Conservation (phyloP, 2,888 invertebrate species). For the Diloba caeruleocephala region DNA sequence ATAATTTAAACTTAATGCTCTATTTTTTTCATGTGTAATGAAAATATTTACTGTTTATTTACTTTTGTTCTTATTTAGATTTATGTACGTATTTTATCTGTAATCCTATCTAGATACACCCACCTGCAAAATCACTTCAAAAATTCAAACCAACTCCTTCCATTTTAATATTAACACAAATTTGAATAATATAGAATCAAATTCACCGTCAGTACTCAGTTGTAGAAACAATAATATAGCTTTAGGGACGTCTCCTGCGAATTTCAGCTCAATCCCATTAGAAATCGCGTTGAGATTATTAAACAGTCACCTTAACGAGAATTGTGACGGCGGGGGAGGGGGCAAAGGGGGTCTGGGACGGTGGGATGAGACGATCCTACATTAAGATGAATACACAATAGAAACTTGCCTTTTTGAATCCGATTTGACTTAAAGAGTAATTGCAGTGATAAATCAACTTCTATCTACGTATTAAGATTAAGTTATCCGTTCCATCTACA, state of each 20-base stretch:
- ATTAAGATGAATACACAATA: constrained; percentile 52
- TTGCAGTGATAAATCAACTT: background rate
- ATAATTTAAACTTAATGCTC: no score
- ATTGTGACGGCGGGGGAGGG: constrained; percentile 55
- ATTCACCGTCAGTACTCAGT: constrained; percentile 60
- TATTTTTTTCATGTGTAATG: no score
- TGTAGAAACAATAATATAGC: constrained; percentile 68
- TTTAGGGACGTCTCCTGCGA: constrained; percentile 62
- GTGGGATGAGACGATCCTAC: constrained; percentile 20
- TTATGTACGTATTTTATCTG: no score
- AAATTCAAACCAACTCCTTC: constrained; percentile 29
- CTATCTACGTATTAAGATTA: no score
- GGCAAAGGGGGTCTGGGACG: constrained; percentile 1
- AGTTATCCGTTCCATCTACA: no score
- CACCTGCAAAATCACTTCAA: constrained; percentile 1
- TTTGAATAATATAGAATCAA: constrained; percentile 56
- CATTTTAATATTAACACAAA: constrained; percentile 55
- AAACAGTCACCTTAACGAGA: constrained; percentile 82
- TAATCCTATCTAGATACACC: constrained; percentile 1
- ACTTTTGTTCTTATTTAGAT: no score
- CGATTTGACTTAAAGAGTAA: background rate
- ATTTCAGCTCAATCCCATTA: constrained; percentile 79
- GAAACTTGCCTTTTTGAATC: constrained; percentile 18
- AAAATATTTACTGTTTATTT: no score
- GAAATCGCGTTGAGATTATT: constrained; percentile 82